Conservation (phyloP, 2,888 invertebrate species). For the Eudemis profundana region DNA sequence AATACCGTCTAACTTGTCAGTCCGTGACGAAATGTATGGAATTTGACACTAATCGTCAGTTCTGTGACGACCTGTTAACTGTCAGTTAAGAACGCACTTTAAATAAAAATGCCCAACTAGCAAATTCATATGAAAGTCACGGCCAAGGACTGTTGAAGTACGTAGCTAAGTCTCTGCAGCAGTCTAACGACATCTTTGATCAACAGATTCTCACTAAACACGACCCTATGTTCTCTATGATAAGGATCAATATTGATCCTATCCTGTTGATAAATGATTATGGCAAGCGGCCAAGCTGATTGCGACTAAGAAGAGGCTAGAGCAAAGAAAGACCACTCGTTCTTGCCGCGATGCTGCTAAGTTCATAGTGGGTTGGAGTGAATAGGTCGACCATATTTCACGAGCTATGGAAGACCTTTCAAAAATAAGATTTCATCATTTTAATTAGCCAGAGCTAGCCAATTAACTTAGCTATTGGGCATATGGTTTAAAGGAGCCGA, state of each 20-base stretch:
- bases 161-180: constrained; percentile 1
- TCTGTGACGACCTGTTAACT: no score
- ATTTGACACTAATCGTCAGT: no score
- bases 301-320: constrained; percentile 7
- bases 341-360: not conserved
- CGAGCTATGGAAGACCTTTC: not conserved
- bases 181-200: not conserved
- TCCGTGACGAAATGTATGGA: no score
- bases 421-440: not conserved
- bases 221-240: not conserved
- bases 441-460: no score
- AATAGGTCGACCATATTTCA: constrained; percentile 4
- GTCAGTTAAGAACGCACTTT: no score
- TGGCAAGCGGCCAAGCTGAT: constrained; percentile 29
- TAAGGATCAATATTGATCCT: not conserved
- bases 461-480: no score
- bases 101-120: no score
- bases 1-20: no score
- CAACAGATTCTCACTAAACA: not conserved
- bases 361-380: constrained; percentile 1
- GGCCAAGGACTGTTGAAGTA: constrained; percentile 1
- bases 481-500: no score
- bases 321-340: constrained; percentile 14
- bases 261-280: no score
- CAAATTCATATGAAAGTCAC: constrained; percentile 3